phyloP scores from a whole-genome alignment of 2,797 vertebrate species.

The Tokudaia tokunoshimensis region DNA sequence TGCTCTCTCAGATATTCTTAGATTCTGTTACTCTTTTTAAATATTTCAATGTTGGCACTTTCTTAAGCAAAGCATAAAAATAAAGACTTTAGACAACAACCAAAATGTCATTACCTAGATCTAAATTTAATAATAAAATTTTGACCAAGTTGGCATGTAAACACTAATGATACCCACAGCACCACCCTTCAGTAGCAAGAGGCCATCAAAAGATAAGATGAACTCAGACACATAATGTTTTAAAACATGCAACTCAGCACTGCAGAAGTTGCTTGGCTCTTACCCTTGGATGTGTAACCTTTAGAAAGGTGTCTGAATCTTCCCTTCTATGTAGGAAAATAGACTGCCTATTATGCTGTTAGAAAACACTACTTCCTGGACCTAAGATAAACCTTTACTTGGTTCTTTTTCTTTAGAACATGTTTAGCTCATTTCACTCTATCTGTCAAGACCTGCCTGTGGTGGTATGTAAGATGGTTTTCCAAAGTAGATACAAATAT shows the following conservation, averaged over 20 bases:
- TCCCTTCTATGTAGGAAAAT: background rate
- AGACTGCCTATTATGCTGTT: background rate
- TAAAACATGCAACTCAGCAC: background rate
- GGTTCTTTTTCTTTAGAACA: background rate
- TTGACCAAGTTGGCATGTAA: background rate
- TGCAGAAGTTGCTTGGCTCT: background rate
- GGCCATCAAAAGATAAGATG: background rate
- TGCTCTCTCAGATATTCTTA: background rate
- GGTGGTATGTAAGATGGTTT: background rate
- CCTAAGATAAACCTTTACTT: background rate
- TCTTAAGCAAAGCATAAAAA: conserved; percentile 13
- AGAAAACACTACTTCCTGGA: background rate
- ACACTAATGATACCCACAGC: background rate
- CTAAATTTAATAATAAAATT: conserved; percentile 4
- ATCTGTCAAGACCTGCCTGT: background rate
- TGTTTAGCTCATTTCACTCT: background rate
- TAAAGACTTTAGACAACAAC: conserved; percentile 3
- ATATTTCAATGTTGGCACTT: conserved; percentile 23
- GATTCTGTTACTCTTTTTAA: background rate
- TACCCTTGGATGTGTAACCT: background rate
- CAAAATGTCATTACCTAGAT: background rate
- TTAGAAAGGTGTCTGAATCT: background rate
- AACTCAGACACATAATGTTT: background rate
- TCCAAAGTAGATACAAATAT: conserved; percentile 6
- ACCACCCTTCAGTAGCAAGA: background rate